Base-by-base conservation (phyloP, 2,797 vertebrate genomes). In the Peromyscus nudipes region DNA sequence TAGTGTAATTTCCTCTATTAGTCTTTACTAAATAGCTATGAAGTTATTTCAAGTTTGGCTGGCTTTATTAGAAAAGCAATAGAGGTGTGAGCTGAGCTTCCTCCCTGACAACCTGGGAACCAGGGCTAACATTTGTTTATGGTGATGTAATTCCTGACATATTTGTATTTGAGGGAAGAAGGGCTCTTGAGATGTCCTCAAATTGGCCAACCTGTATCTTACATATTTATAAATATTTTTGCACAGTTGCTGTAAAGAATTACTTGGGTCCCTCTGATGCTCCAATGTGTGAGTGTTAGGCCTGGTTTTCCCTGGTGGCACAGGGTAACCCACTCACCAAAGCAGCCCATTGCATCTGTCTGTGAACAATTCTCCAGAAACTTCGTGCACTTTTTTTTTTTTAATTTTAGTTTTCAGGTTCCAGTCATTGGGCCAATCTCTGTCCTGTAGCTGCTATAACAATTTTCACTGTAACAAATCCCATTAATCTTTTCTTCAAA, bases 1-100 rank as follows among this genome's bases (percentile, higher is more conserved):
- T 96, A 97, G 93, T 95, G 64, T 90, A 40, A 88, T 95, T 79
- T 64, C 64, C 31, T 77, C 96, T 92, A 86, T 96, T 96, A 91
- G 77, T 55, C 82, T 97, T 96, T 97, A 86, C 83, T 75, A 76
- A 95, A 25, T 87, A 96, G 49, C 89, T 31, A 75, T 0, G 31
- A 92, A 76, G 76, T 97, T 95, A 94, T 96, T 97, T 85, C 60
- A 65, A 86, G n/a, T 96, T 97, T 97, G 93, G 49, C 64, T 83
- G 64, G 1, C 83, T 80, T 96, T 93, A 96, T 95, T 95, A 94
- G 83, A 97, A 98, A 97, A 95, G 64, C 46, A 37, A 25, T 92
- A 86, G 92, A 96, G 12, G 55, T 96, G 93, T 90, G 76, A 73
- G 49, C 40, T 29, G 40, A 94, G 86, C 60, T 97, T 97, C 91